Evolutionary conservation across 2,888 invertebrate species (phyloP).

Genomic region (Coremacera marginata): DNA sequence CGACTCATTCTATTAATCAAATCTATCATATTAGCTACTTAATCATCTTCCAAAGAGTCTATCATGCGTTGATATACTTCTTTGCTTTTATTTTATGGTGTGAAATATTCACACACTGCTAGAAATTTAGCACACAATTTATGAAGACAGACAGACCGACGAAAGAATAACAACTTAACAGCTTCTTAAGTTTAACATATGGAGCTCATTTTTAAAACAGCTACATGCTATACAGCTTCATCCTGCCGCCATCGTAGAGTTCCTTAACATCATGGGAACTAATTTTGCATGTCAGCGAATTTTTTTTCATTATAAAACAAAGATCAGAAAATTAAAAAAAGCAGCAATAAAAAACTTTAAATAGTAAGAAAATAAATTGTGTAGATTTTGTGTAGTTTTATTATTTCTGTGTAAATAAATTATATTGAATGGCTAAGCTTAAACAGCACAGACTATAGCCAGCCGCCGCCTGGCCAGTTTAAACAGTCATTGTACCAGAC

Average conservation of each 20-base stretch:
- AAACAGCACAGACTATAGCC: not conserved
- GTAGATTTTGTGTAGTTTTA: conserved; percentile 22
- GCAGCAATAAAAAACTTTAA: not conserved
- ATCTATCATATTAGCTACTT: not conserved
- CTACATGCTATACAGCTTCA: not conserved
- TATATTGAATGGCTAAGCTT: not conserved
- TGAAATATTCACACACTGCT: conserved; percentile 17
- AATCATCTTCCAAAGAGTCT: not conserved
- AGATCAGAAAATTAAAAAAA: not conserved
- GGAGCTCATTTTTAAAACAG: conserved; percentile 25
- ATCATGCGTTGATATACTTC: not conserved
- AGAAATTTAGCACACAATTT: conserved; percentile 19
- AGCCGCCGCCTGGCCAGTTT: not conserved
- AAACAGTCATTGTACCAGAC: conserved; percentile 32
- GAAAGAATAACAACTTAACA: not conserved
- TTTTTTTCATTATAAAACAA: conserved; percentile 6
- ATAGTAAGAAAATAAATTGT: conserved; percentile 10
- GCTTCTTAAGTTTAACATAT: conserved; percentile 31
- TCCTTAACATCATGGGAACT: conserved; percentile 27
- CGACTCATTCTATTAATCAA: conserved; percentile 8
- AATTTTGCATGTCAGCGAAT: conserved; percentile 12
- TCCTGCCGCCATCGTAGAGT: not conserved
- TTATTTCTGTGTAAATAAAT: conserved; percentile 37
- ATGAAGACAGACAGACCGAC: not conserved
- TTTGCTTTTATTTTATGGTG: not conserved